These are phyloP conservation scores for Halcyon chelicuti DNA, from an alignment of 2,797 vertebrate genomes.

Conservation along the genomic window DNA sequence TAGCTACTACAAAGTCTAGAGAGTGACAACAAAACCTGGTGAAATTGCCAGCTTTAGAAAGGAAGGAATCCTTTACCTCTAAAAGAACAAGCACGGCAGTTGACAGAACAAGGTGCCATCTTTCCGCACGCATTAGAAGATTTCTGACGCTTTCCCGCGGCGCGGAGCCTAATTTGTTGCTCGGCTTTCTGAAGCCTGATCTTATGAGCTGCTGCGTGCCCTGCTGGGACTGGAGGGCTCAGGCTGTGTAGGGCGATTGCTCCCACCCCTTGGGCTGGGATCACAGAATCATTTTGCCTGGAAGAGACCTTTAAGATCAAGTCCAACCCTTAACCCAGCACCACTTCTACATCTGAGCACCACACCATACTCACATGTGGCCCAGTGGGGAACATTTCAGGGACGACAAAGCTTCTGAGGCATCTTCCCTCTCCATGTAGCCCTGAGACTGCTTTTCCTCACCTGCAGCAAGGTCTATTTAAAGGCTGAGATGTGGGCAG, in stretches of 20 bases:
- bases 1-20: neutral
- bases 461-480: neutral
- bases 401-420: neutral
- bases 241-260: neutral
- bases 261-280: neutral
- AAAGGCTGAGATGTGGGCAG: neutral
- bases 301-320: neutral
- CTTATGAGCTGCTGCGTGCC: accelerated
- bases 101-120: neutral
- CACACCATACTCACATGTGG: accelerated
- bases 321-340: neutral
- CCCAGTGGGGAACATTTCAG: accelerated
- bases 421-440: neutral
- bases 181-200: neutral
- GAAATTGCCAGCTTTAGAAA: neutral
- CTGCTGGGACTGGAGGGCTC: accelerated
- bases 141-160: neutral
- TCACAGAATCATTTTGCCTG: neutral
- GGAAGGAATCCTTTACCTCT: neutral
- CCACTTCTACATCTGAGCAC: neutral
- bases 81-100: neutral
- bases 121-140: accelerated
- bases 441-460: neutral
- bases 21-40: neutral
- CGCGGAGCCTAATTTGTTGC: neutral